phyloP scores from a whole-genome alignment of 2,888 invertebrate species.

The Zaprionus bogoriensis region DNA sequence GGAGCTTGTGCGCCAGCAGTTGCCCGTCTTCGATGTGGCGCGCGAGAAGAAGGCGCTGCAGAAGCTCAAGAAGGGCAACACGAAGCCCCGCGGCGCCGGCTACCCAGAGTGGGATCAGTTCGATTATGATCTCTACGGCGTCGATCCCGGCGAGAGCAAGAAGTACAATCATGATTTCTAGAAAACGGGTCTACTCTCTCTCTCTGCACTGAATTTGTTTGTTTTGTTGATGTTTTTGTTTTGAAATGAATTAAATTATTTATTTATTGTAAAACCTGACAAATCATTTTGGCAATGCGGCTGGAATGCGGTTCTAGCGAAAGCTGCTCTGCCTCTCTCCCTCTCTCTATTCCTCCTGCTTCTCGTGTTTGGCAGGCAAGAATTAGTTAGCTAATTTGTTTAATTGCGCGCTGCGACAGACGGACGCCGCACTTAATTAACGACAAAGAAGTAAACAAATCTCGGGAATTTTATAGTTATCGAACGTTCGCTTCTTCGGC shows the following conservation, averaged over 20 bases:
- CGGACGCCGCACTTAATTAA: slow-evolving; percentile 20
- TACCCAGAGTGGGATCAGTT: slow-evolving; percentile 79
- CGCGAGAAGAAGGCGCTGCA: slow-evolving; percentile 59
- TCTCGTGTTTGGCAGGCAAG: slow-evolving; percentile 18
- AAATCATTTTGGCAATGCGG: slow-evolving; percentile 3
- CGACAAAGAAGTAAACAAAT: slow-evolving; percentile 8
- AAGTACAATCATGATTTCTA: slow-evolving; percentile 60
- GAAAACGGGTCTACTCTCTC: neutral
- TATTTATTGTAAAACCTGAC: slow-evolving; percentile 64
- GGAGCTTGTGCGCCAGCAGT: slow-evolving; percentile 56
- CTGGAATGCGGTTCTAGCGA: slow-evolving; percentile 42
- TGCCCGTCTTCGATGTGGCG: slow-evolving; percentile 61
- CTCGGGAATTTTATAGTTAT: slow-evolving; percentile 8
- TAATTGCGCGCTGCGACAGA: slow-evolving; percentile 55
- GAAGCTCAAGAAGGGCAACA: slow-evolving; percentile 69
- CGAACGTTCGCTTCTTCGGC: too few relatives aligned
- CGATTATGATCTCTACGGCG: slow-evolving; percentile 79
- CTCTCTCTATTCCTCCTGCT: neutral
- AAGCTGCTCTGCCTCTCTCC: too few relatives aligned
- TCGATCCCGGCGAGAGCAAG: slow-evolving; percentile 65
- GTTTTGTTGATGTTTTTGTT: slow-evolving; percentile 42
- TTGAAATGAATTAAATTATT: slow-evolving; percentile 71
- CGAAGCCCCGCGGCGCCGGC: slow-evolving; percentile 60
- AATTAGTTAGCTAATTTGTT: slow-evolving; percentile 43
- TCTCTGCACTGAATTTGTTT: slow-evolving; percentile 10